Percentiles rank a stretch among this genome's conserved stretches.
Evolutionary conservation across 2,113 vertebrate genomes (phyloP).

Genomic region (Bufo bufo): DNA sequence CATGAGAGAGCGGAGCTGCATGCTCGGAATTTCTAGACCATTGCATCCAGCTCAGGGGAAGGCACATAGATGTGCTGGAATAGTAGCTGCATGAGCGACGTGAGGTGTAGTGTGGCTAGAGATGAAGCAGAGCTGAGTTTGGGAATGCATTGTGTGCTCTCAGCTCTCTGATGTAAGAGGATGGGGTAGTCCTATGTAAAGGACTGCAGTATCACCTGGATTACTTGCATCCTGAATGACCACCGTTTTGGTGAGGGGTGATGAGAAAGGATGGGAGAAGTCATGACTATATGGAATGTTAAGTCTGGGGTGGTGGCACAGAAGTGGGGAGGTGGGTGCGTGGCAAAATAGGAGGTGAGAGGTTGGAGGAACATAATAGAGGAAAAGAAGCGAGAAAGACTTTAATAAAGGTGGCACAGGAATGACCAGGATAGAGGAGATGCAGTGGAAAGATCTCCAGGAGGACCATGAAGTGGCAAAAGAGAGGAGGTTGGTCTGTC

Average conservation of each 20-base stretch:
- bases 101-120: background rate
- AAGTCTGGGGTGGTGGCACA: background rate
- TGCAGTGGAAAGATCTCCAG: background rate
- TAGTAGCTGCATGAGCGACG: background rate
- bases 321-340: background rate
- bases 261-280: background rate
- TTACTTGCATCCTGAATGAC: background rate
- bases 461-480: background rate
- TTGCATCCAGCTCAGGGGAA: background rate
- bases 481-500: background rate
- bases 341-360: background rate
- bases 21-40: background rate
- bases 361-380: background rate
- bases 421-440: background rate
- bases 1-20: background rate
- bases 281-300: background rate
- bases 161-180: background rate
- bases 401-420: background rate
- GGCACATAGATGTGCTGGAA: background rate
- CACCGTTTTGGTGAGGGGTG: background rate
- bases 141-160: background rate
- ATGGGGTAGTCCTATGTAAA: constrained; percentile 1
- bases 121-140: background rate
- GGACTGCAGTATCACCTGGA: background rate
- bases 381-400: background rate